phyloP scores from a whole-genome alignment of 1,140 invertebrate genomes.

The Diploscapter pachys region DNA sequence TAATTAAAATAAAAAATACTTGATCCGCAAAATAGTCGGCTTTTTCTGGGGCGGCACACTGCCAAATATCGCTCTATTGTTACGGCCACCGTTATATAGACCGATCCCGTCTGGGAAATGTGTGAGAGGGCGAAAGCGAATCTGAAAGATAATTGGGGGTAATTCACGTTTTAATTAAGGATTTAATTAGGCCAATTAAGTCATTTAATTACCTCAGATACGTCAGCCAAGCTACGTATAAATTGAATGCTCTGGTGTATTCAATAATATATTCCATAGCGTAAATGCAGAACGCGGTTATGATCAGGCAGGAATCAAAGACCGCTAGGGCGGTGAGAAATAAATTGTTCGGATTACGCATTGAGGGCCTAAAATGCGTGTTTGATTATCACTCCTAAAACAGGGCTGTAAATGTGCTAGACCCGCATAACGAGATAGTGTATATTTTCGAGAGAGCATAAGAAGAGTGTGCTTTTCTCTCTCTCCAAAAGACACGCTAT shows the following conservation, averaged over 20 bases:
- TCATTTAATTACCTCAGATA: slow-evolving; percentile 66
- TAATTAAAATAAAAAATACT: not conserved
- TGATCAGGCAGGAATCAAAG: slow-evolving; percentile 82
- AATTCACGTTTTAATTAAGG: not conserved
- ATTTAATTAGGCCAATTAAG: not conserved
- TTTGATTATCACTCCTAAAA: not conserved
- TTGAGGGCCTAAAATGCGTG: slow-evolving; percentile 73
- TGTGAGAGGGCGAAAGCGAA: slow-evolving; percentile 80
- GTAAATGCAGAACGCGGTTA: slow-evolving; percentile 80
- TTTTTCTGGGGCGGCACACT: slow-evolving; percentile 85
- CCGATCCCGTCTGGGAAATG: slow-evolving; percentile 81
- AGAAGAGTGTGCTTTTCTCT: not conserved
- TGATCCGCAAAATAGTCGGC: slow-evolving; percentile 75
- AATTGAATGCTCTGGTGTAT: slow-evolving; percentile 74
- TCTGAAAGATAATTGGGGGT: slow-evolving; percentile 7
- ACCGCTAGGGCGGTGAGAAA: slow-evolving; percentile 82
- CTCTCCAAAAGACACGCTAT: not conserved
- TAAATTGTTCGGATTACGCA: slow-evolving; percentile 89
- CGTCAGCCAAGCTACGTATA: slow-evolving; percentile 72
- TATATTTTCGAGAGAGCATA: not conserved
- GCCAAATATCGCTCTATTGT: slow-evolving; percentile 92
- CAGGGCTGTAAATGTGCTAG: not conserved
- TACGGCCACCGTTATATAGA: slow-evolving; percentile 89
- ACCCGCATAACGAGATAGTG: not conserved
- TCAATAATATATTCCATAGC: slow-evolving; percentile 74